Evolutionary conservation across 64 coral and sea anemone species (phyloP).

Genomic region (Pachyseris speciosa): DNA sequence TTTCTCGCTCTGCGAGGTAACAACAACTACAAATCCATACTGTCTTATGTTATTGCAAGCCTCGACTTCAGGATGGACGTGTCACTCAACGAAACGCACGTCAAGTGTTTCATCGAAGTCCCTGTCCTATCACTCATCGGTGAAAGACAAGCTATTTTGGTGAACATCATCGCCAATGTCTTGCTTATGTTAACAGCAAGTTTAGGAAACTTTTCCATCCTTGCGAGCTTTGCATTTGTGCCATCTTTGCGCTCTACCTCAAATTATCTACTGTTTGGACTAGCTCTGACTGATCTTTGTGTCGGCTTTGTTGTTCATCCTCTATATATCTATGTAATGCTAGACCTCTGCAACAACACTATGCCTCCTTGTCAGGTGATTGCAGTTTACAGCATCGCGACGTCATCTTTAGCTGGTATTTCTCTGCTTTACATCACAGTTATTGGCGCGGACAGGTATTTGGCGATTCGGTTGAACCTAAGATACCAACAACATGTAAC

Average conservation of each 20-base stretch:
- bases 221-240: background rate
- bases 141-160: background rate
- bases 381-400: background rate
- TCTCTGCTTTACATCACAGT: background rate
- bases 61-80: no score
- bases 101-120: background rate
- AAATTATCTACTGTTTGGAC: background rate
- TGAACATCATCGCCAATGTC: background rate
- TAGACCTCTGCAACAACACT: background rate
- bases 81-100: no score
- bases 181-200: background rate
- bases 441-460: background rate
- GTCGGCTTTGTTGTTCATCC: slow-evolving; percentile 20
- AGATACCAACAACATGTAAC: background rate
- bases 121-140: background rate
- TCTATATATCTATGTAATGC: background rate
- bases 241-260: background rate
- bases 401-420: background rate
- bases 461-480: slow-evolving; percentile 5
- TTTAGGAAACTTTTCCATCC: slow-evolving; percentile 9
- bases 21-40: no score
- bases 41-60: no score
- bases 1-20: no score
- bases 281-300: slow-evolving; percentile 21
- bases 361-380: background rate